A percentile compares a stretch with the other conserved stretches of the same genome.
These are phyloP conservation scores for Pogonocichla stellata DNA, from an alignment of 2,113 vertebrate species.

Conservation along the genomic window DNA sequence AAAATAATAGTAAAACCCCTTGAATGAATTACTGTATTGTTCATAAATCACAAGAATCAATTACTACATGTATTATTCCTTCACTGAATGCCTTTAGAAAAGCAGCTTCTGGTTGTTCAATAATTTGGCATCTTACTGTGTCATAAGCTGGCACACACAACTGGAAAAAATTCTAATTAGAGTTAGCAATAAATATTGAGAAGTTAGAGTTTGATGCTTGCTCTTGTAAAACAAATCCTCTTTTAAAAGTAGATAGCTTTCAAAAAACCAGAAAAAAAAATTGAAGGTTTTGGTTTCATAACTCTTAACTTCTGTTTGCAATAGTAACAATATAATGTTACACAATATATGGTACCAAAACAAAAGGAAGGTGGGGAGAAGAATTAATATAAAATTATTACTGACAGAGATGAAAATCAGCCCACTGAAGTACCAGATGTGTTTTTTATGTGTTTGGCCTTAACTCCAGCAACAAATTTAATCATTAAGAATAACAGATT, in stretches of 20 bases:
- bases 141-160: background rate
- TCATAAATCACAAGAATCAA: slow-evolving; percentile 36
- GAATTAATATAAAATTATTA: background rate
- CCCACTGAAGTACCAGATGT: background rate
- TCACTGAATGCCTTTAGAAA: slow-evolving; percentile 4
- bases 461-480: background rate
- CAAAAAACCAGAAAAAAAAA: background rate
- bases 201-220: background rate
- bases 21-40: slow-evolving; percentile 1
- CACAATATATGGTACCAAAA: background rate
- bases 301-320: background rate
- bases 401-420: background rate
- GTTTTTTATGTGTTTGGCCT: background rate
- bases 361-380: background rate
- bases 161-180: slow-evolving; percentile 14
- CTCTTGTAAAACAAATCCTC: background rate
- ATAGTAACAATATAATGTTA: background rate
- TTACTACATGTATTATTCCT: background rate
- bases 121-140: background rate
- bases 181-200: slow-evolving; percentile 20
- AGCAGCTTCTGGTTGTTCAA: background rate
- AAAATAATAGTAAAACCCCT: background rate
- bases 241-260: background rate
- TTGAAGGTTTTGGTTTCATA: background rate
- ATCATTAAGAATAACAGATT: background rate